Base-by-base conservation (phyloP, 2,888 invertebrate genomes). In the Sipha maydis region DNA sequence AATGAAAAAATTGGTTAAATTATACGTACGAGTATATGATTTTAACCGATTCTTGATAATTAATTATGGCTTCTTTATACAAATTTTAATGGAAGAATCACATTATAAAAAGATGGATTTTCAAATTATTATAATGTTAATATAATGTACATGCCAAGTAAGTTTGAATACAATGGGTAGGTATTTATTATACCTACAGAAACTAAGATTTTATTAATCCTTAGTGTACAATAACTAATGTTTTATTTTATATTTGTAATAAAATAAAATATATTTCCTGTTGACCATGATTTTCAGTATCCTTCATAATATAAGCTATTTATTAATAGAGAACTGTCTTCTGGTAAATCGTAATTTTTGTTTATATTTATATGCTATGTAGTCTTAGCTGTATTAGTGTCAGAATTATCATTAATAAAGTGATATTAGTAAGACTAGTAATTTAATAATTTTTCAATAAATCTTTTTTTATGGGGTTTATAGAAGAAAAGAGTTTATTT, bases 181-280 rank as follows among this genome's bases (percentile, higher is more conserved):
- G 3, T 28, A 31, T 71, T 71, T 71, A 71, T 71, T 75, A 19
- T 48, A 56, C 19, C 34, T 54, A 83, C 73, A 56, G 14, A 28
- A 1, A 28, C 34, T 31, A 83, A 34, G 2, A 28, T 75, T 83
- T 38, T 73, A 71, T 83, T 71, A 56, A 56, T 75, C 83, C 11
- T 75, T n/a, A 75, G 2, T 75, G 14, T 7, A 34, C 19, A 75
- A 83, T 56, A 75, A 80, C 38, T 80, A n/a, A 83, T 83, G n/a
- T 75, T 54, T 83, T 85, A 54, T 76, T 67, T 76, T 75, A 73
- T 83, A 73, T 76, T 69, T 69, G 31, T 85, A 85, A 85, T 85
- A 69, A 85, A 85, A 85, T 77, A 75, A 83, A 75, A 61, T 83
- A 78, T 85, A 78, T 85, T 85, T 85, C 85, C 85, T 85, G 85